Conservation (phyloP, 92 coral and sea anemone genomes). For the Parazoanthus atlanticus region DNA sequence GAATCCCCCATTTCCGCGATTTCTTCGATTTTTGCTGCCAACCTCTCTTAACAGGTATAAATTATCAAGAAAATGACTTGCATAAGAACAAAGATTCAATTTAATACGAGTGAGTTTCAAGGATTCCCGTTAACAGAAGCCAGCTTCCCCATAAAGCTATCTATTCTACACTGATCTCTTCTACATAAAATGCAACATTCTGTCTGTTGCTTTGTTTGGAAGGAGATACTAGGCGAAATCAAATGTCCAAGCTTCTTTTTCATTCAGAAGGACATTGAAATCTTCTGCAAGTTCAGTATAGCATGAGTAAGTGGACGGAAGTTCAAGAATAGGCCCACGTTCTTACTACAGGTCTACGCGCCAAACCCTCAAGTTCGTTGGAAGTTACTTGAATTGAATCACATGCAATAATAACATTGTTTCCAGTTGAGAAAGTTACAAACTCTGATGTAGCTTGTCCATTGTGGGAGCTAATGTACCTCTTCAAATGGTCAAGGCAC, state of each 20-base stretch:
- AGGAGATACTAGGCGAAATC: background rate
- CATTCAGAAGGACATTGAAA: slow-evolving; percentile 18
- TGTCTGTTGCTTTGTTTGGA: background rate
- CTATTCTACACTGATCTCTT: slow-evolving; percentile 10
- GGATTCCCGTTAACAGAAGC: too few species aligned
- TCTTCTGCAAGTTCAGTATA: slow-evolving; percentile 44
- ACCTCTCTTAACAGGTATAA: too few species aligned
- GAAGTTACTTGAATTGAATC: slow-evolving; percentile 27
- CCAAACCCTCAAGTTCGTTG: slow-evolving; percentile 31
- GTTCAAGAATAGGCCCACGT: slow-evolving; percentile 39
- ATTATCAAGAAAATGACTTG: too few species aligned
- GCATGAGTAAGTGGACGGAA: slow-evolving; percentile 32
- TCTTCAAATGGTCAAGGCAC: slow-evolving; percentile 8
- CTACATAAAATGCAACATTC: slow-evolving; percentile 15
- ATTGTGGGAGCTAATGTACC: too few species aligned
- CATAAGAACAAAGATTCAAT: too few species aligned
- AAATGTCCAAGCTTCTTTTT: slow-evolving; percentile 15
- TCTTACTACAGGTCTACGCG: slow-evolving; percentile 39
- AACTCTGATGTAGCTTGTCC: too few species aligned
- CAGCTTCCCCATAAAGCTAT: too few species aligned
- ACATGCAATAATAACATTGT: slow-evolving; percentile 4
- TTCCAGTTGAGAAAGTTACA: too few species aligned
- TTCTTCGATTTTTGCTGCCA: too few species aligned
- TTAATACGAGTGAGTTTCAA: too few species aligned
- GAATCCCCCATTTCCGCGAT: too few species aligned